Evolutionary conservation across 2,113 vertebrate species (phyloP), one percentile per base, ranked within the genome.

Genomic region (Semicossyphus pulcher): DNA sequence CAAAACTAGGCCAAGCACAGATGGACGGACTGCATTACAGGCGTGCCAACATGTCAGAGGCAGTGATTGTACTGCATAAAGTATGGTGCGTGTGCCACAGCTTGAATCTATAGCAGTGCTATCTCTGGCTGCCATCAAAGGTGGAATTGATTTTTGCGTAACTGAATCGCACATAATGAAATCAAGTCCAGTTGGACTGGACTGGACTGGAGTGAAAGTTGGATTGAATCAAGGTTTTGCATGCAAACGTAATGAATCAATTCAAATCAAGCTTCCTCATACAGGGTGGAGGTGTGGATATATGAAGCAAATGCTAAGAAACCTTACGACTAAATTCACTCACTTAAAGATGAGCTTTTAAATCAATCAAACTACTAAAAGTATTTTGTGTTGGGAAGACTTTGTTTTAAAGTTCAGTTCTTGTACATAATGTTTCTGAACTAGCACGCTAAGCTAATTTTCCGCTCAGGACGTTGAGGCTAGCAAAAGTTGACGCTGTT

Each of bases 1-100:
- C 77, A 86, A 72, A 87, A 86, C 62, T 88, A 83, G 89, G 89
- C 86, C 84, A 66, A 76, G 86, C 82, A 52, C 88, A 90, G 89
- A 89, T 88, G 83, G 85, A 84, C 77, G 10, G 47, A 76, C 56
- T 78, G 72, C 80, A 85, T 80, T 64, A 51, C 67, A 67, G 69
- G 63, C 83, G 4, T 41, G 71, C 49, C 63, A 80, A 67, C 72
- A 77, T 83, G 84, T 89, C 84, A 68, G 66, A 81, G 71, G 62
- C 73, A 58, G 58, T 34, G 76, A 86, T 81, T 85, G 75, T 81
- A 74, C 72, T 68, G 80, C 68, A 75, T 81, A 66, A 83, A 88
- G 72, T 72, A 65, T 29, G 37, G 32, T 36, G 51, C 68, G 84
- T 86, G 70, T 29, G 48, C 64, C 45, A 5, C 59, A 59, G 81